These are phyloP conservation scores for Watsonalla binaria DNA, from an alignment of 2,888 invertebrate genomes.

Conservation along the genomic window DNA sequence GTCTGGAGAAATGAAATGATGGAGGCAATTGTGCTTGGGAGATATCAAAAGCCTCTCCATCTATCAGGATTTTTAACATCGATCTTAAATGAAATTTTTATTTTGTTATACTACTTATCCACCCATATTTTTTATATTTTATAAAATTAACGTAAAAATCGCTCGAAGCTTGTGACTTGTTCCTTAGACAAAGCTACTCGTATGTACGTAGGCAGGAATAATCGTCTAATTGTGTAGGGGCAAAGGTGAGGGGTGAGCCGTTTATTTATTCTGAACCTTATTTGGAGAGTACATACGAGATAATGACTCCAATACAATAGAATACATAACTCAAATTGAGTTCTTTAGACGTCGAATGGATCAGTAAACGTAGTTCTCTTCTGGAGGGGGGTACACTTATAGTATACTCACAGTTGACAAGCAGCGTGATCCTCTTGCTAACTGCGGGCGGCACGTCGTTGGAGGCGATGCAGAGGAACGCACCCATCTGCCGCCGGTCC, in stretches of 20 bases:
- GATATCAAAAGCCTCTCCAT: no score
- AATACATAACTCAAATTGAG: background rate
- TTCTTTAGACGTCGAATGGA: background rate
- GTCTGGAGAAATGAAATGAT: no score
- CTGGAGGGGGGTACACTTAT: background rate
- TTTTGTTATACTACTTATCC: no score
- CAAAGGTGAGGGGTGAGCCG: conserved; percentile 37
- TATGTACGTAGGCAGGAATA: conserved; percentile 48
- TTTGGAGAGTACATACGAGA: conserved; percentile 12
- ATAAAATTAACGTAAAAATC: conserved; percentile 1
- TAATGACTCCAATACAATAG: background rate
- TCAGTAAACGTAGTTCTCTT: no score
- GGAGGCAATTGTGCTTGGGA: no score
- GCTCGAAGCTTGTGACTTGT: conserved; percentile 12
- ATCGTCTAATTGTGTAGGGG: conserved; percentile 60
- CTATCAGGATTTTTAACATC: no score
- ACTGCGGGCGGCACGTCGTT: conserved; percentile 94
- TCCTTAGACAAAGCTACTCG: conserved; percentile 33
- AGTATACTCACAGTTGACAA: conserved; percentile 89
- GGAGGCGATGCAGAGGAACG: conserved; percentile 92
- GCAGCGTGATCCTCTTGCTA: conserved; percentile 89
- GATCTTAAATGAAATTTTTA: no score
- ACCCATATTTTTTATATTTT: no score
- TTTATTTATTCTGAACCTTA: conserved; percentile 38
- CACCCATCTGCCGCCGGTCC: conserved; percentile 91